Base-by-base conservation (phyloP, 2,888 invertebrate species). In the Dasysyrphus albostriatus region DNA sequence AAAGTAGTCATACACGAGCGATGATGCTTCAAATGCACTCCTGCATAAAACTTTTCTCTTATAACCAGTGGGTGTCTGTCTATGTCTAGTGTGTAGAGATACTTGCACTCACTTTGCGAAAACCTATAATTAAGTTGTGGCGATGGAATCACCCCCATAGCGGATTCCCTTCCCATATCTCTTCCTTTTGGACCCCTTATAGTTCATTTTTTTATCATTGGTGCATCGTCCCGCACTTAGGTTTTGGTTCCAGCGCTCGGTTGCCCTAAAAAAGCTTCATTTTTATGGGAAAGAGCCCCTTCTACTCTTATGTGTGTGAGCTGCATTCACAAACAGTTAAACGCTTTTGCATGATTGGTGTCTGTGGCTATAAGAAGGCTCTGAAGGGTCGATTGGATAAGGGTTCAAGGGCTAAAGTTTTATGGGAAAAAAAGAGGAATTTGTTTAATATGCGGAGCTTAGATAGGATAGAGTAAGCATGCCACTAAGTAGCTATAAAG, bases 1-100 rank as follows among this genome's bases (percentile, higher is more conserved):
- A 78, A 87, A 87, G 78, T 83, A 87, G 83, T 83, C 78, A 87
- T 83, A 87, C 87, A 83, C 87, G 75, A 79, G 75, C 82, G 83
- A 78, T 87, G 87, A 83, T 75, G 83, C 82, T 75, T 87, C 75
- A 78, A 70, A 65, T 83, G 78, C 83, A 87, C 83, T 83, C 83
- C 83, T 87, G 87, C 83, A 75, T 79, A 67, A 72, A 83, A 83
- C 58, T 83, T 83, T 82, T 37, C 73, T 70, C 72, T 32, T 51
- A 47, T 47, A 24, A 37, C 47, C 47, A 32, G 14, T 44, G 32
- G 39, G 42, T 51, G 54, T 51, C 10, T 59, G 6, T 24, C 24
- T 24, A 24, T 24, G 24, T 39, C 10, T 39, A 24, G 39, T 19
- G 39, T 70, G 29, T 44, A 47, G 44, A 49, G 37, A 63, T 42